Evolutionary conservation across 2,888 invertebrate genomes (phyloP), one percentile per base, ranked within the genome.

Genomic region (Napeogenes sylphis): DNA sequence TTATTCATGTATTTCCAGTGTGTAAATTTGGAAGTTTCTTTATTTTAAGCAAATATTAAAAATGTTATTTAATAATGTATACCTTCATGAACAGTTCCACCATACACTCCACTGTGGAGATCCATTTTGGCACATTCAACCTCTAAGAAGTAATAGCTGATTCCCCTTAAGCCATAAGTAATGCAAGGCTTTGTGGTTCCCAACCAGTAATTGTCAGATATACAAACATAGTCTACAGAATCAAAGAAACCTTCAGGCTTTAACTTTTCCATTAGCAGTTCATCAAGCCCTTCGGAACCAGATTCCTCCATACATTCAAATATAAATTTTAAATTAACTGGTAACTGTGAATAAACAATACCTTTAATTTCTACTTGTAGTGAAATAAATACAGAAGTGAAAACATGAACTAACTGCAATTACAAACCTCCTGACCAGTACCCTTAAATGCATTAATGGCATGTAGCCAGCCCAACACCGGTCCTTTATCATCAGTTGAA

Each of bases 291-390:
- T 80, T 96, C 96, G 65, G 98, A 99, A 5, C 99, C 99, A 66
- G 95, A 96, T 83, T 99, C 99, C 85, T 99, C 99, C 99, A 99
- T 99, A 61, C 98, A 98, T 91, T 99, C 99, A 81, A 99, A 96
- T 13, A 97, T 93, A 84, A 99, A 99, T 93, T 95, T 95, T 5
- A 96, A 76, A 79, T 96, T 96, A 0, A 95, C 93, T 1, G 95
- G 95, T 57, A 95, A 78, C 81, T 92, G 79, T 62, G 32, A 45
- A 62, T 55, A 51, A 57, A 33, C 10, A 65, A 58, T 60, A 57
- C 21, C 21, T 21, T 21, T 30, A 38, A 58, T 59, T 38, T 33
- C 30, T 5, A 6, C 35, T 35, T 35, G 4, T 35, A 35, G 35
- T 35, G 6, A 35, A 35, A 62, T 4, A 58, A 62, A 58, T 45